These are phyloP conservation scores for Anthopleura sola DNA, from an alignment of 64 coral and sea anemone genomes.

Conservation along the genomic window DNA sequence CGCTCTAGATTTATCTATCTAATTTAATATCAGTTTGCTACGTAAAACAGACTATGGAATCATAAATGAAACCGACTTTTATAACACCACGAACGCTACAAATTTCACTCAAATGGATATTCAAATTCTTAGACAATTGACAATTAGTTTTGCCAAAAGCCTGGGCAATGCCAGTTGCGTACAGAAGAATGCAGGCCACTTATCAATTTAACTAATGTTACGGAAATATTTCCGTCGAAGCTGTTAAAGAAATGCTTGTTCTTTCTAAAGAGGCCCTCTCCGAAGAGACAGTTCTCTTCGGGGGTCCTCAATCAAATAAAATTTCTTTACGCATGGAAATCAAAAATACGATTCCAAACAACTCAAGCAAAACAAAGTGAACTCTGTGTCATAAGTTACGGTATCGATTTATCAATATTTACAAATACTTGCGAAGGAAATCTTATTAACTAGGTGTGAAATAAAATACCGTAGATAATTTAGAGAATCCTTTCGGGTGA, in stretches of 20 bases:
- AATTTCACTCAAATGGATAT: background rate
- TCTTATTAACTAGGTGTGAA: background rate
- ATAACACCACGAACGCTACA: background rate
- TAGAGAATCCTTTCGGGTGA: background rate
- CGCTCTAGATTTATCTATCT: background rate
- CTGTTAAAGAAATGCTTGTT: background rate
- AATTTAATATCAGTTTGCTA: background rate
- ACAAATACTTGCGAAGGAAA: background rate
- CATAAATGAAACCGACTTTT: background rate
- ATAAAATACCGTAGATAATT: background rate
- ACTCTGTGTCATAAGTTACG: background rate
- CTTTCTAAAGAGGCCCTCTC: slow-evolving; percentile 2
- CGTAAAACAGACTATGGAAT: background rate
- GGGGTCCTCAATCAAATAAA: slow-evolving; percentile 8
- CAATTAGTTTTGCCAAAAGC: background rate
- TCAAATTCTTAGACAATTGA: background rate
- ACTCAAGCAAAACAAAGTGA: slow-evolving; percentile 6
- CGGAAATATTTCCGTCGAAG: background rate
- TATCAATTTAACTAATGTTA: background rate
- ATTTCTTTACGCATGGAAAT: background rate
- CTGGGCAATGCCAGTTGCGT: background rate
- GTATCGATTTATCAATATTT: background rate
- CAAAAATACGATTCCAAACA: slow-evolving; percentile 8
- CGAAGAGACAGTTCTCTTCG: background rate
- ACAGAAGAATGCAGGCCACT: background rate